A percentile compares a stretch with the other conserved stretches of the same genome.
phyloP scores from a whole-genome alignment of 1,140 invertebrate species.

The Oncopodura yosiiana region DNA sequence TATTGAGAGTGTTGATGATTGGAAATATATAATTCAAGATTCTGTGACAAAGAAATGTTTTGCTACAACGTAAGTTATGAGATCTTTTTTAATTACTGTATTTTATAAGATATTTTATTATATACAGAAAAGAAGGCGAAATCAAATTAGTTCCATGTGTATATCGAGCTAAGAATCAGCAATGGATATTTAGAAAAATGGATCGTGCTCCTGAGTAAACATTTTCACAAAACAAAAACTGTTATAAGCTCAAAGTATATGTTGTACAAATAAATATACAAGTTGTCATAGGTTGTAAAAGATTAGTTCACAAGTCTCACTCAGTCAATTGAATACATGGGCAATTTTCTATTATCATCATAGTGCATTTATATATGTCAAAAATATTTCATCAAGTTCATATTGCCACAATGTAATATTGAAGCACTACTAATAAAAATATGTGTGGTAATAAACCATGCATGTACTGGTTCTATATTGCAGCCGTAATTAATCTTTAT shows the following conservation, averaged over 20 bases:
- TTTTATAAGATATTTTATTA: neutral
- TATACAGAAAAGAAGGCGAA: slow-evolving; percentile 11
- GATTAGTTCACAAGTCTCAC: no score
- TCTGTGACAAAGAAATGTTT: slow-evolving; percentile 14
- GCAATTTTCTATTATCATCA: no score
- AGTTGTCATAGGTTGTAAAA: neutral
- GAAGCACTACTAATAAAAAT: no score
- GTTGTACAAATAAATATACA: neutral
- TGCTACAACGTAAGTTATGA: slow-evolving; percentile 4
- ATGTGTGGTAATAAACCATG: no score
- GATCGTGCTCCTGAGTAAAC: no score
- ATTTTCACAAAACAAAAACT: neutral
- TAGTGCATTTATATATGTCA: no score
- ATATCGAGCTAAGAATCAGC: slow-evolving; percentile 7
- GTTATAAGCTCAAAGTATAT: neutral
- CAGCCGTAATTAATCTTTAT: no score
- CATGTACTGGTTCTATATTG: no score
- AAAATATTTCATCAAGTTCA: no score
- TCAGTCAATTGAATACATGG: no score
- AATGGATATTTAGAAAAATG: slow-evolving; percentile 21
- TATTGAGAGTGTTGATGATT: slow-evolving; percentile 24
- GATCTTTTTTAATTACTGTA: neutral
- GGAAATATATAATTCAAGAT: slow-evolving; percentile 22
- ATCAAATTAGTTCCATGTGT: slow-evolving; percentile 6
- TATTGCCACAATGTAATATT: no score